Base-by-base conservation (phyloP, 2,113 vertebrate species). In the Azemiops feae region DNA sequence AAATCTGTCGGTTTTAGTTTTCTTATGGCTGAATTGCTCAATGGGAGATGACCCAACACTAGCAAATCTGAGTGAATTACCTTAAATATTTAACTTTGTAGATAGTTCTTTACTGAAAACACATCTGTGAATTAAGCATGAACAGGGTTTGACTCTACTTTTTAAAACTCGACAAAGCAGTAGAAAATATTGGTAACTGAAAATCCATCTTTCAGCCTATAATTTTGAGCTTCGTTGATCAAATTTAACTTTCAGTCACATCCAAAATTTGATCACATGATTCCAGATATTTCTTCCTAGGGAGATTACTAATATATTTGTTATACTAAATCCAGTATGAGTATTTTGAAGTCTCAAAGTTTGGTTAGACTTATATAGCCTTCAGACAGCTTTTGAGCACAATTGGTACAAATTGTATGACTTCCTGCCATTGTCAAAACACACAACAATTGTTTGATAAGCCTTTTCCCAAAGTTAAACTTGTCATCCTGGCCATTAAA, bases 1-100 rank as follows among this genome's bases (percentile, higher is more conserved):
- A 95, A 96, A 95, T 47, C 89, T 95, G 94, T 91, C 91, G n/a
- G 9, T 91, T 94, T 22, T 93, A 54, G 52, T 96, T 97, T 96
- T 53, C 74, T 57, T 95, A 87, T 89, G 39, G 47, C 30, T 94
- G 92, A 95, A 91, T 69, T 30, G 43, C 8, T 92, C 87, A 94
- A 50, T 86, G 20, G 52, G 53, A 94, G 95, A 91, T 53, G 12
- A 91, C 93, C 87, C 18, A 85, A 88, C 90, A 54, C 14, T 43
- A 92, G 57, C 92, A 88, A 3, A 53, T 3, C 52, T 95, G 92
- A 91, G 88, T 43, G 60, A 94, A 25, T 91, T 96, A 86, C 58
- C 90, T 60, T 95, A 30, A 95, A 85, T 55, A 95, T 57, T 94
- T 94, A 95, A 93, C 92, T 87, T 94, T 86, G 93, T 91, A 92